Conservation (phyloP, 1,140 invertebrate species). For the Vollenhovia emeryi region DNA sequence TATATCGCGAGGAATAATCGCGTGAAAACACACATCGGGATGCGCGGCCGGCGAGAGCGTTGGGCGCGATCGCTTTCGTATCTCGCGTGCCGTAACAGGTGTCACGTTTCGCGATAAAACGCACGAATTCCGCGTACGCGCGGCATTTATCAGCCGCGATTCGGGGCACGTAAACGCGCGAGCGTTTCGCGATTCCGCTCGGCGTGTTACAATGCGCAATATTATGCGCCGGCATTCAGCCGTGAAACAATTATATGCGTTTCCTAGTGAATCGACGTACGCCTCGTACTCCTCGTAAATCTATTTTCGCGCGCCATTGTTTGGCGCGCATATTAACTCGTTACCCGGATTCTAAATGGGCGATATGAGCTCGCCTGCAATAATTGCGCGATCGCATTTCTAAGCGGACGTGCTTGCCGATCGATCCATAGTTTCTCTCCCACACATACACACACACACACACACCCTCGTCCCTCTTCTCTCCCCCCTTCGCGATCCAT, state of each 20-base stretch:
- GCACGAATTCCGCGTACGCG: conserved; percentile 58
- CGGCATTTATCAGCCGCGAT: conserved; percentile 72
- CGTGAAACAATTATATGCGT: conserved; percentile 75
- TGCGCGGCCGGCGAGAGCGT: conserved; percentile 35
- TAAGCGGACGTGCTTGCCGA: conserved; percentile 55
- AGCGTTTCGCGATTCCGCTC: conserved; percentile 51
- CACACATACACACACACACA: too few relatives aligned
- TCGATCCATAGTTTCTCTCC: conserved; percentile 28
- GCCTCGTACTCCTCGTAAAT: conserved; percentile 72
- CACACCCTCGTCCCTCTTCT: not conserved
- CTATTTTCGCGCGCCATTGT: conserved; percentile 70
- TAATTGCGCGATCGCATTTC: conserved; percentile 58
- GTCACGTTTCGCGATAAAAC: conserved; percentile 65
- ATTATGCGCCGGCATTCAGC: conserved; percentile 71
- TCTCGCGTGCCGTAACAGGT: conserved; percentile 66
- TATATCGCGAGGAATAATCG: conserved; percentile 6
- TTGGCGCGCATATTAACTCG: conserved; percentile 72
- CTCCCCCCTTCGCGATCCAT: conserved; percentile 26
- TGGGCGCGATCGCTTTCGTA: conserved; percentile 44
- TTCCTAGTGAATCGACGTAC: conserved; percentile 64
- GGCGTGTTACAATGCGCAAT: conserved; percentile 63
- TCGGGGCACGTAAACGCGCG: conserved; percentile 70
- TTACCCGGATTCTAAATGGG: conserved; percentile 67
- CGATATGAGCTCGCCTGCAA: conserved; percentile 50
- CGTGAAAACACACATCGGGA: conserved; percentile 36